phyloP scores from a whole-genome alignment of 2,797 vertebrate species.

The Lepilemur ruficaudatus region DNA sequence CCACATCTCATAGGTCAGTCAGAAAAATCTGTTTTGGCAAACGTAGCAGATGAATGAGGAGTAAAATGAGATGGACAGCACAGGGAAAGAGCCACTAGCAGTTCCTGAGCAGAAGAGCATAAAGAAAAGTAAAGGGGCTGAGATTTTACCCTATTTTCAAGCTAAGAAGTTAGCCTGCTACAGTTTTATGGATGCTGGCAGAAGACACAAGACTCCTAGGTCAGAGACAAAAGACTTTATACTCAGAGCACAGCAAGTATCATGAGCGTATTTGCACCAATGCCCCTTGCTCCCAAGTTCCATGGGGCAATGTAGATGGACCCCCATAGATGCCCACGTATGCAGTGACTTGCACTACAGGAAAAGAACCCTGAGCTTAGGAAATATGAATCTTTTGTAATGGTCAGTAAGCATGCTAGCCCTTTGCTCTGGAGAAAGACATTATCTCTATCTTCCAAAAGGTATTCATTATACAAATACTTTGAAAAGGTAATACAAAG shows the following conservation, averaged over 20 bases:
- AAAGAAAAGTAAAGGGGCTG: background rate
- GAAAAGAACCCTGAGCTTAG: background rate
- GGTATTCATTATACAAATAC: background rate
- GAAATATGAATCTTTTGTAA: background rate
- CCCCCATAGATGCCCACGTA: background rate
- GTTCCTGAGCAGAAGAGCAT: background rate
- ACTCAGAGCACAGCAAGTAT: background rate
- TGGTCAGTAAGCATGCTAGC: background rate
- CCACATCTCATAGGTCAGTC: background rate
- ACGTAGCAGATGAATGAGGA: background rate
- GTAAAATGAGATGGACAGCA: background rate
- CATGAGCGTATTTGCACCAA: background rate
- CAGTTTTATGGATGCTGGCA: background rate
- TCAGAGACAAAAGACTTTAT: background rate
- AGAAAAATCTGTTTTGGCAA: background rate
- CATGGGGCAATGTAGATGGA: background rate
- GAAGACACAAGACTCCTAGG: background rate
- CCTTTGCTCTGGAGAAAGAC: background rate
- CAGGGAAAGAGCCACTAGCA: background rate
- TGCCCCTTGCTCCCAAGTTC: background rate
- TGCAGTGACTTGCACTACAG: background rate
- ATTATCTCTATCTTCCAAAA: background rate
- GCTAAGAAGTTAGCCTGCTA: background rate
- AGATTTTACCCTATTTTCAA: background rate
- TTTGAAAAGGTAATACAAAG: background rate